Evolutionary conservation across 2,797 vertebrate species (phyloP).

Genomic region (Chiroxiphia lanceolata): DNA sequence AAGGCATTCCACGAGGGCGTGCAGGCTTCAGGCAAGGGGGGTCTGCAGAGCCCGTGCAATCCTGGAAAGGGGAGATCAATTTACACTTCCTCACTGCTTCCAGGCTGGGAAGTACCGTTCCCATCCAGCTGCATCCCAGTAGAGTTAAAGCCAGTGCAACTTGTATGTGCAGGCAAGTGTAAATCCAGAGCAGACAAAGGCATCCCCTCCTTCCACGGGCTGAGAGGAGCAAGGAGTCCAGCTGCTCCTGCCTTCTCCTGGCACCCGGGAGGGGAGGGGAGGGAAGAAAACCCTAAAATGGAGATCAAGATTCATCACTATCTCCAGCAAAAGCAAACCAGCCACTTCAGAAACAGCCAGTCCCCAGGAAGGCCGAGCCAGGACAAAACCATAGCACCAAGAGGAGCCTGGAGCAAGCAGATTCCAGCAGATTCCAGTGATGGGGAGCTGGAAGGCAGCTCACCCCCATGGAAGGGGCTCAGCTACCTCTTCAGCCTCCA

Average conservation of each 20-base stretch:
- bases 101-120: neutral
- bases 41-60: neutral
- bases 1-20: neutral
- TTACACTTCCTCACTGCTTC: neutral
- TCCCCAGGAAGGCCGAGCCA: neutral
- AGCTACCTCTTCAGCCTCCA: neutral
- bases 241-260: slow-evolving; percentile 20
- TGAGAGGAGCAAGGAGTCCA: slow-evolving; percentile 7
- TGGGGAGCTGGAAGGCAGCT: neutral
- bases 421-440: neutral
- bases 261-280: neutral
- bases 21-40: slow-evolving; percentile 10
- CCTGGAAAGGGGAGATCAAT: neutral
- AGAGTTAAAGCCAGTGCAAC: slow-evolving; percentile 26
- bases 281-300: neutral
- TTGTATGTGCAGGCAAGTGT: neutral
- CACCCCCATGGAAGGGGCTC: neutral
- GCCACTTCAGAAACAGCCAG: neutral
- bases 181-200: slow-evolving; percentile 51
- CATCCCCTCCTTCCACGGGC: slow-evolving; percentile 23
- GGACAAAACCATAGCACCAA: neutral
- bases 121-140: neutral
- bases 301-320: slow-evolving; percentile 31
- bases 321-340: slow-evolving; percentile 12
- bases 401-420: neutral